Evolutionary conservation across 1,140 invertebrate species (phyloP).

Genomic region (Drosophila biarmipes): DNA sequence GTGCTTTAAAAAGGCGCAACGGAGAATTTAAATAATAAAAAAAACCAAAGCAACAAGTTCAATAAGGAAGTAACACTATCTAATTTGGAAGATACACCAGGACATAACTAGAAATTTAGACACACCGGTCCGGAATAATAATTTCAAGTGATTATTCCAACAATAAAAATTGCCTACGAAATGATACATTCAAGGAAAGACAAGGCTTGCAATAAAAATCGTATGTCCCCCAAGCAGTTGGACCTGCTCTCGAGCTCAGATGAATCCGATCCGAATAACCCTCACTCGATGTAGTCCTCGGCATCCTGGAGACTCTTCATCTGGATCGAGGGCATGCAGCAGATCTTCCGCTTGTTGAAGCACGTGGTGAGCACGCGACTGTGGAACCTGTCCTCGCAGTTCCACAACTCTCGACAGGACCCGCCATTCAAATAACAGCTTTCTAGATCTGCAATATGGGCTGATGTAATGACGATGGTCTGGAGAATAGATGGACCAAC

Average conservation of each 20-base stretch:
- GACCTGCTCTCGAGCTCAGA: background rate
- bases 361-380: conserved; percentile 22
- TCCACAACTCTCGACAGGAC: conserved; percentile 17
- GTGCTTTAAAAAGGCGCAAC: background rate
- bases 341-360: conserved; percentile 38
- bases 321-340: conserved; percentile 13
- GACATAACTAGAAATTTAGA: background rate
- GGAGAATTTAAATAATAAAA: background rate
- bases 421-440: conserved; percentile 25
- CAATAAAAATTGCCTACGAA: background rate
- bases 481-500: background rate
- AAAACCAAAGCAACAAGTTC: background rate
- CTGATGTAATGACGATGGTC: background rate
- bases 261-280: background rate
- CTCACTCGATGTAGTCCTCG: background rate
- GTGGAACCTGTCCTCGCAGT: conserved; percentile 1
- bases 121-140: background rate
- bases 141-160: background rate
- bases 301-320: background rate
- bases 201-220: background rate
- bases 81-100: background rate
- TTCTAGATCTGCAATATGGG: conserved; percentile 7
- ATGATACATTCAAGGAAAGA: conserved; percentile 1
- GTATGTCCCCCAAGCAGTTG: background rate
- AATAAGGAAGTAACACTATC: background rate